Conservation (phyloP, 2,888 invertebrate genomes). For the Dorcus hopei region DNA sequence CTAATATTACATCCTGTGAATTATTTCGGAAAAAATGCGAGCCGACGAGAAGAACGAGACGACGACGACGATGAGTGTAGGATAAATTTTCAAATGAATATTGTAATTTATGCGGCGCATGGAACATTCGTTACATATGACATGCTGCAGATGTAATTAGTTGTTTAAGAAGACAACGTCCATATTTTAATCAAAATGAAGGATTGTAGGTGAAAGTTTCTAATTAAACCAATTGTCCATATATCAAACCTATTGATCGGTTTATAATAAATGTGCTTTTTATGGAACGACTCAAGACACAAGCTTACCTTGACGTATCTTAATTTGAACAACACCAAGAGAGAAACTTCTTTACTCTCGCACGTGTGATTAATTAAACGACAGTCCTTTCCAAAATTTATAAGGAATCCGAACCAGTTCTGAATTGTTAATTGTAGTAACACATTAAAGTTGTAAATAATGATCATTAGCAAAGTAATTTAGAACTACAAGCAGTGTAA, state of each 20-base stretch:
- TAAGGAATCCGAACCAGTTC: too few relatives aligned
- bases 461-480: too few relatives aligned
- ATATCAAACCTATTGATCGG: conserved; percentile 9
- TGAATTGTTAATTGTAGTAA: too few relatives aligned
- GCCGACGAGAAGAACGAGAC: not conserved
- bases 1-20: conserved; percentile 9
- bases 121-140: conserved; percentile 9
- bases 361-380: too few relatives aligned
- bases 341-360: too few relatives aligned
- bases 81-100: conserved; percentile 10
- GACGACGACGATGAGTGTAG: conserved; percentile 4
- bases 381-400: too few relatives aligned
- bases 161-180: conserved; percentile 11
- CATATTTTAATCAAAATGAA: conserved; percentile 8
- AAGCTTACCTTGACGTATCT: too few relatives aligned
- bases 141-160: conserved; percentile 12
- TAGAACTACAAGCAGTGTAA: too few relatives aligned
- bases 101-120: conserved; percentile 5
- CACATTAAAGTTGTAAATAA: too few relatives aligned
- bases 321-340: too few relatives aligned
- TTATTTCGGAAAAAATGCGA: not conserved
- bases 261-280: conserved; percentile 6
- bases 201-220: conserved; percentile 11
- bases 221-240: conserved; percentile 13
- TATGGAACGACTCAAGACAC: too few relatives aligned